These are phyloP conservation scores for Tetraodon nigroviridis DNA, from an alignment of 2,113 vertebrate genomes.

Conservation along the genomic window DNA sequence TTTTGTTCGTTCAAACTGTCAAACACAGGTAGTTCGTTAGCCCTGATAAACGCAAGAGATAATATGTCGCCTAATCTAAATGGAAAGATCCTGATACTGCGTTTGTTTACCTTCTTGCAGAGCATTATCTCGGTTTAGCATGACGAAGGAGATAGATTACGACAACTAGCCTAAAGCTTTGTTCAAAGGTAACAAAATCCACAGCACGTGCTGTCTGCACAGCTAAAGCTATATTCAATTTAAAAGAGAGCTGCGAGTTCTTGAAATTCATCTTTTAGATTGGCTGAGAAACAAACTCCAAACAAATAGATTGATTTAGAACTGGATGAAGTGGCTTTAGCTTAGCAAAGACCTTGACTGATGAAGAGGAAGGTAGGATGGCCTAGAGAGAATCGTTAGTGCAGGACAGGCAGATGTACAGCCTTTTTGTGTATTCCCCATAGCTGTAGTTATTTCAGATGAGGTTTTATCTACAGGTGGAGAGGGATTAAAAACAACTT, in stretches of 20 bases:
- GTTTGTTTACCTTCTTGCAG: background rate
- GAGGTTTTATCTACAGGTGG: conserved; percentile 23
- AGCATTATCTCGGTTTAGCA: background rate
- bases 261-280: background rate
- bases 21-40: conserved; percentile 14
- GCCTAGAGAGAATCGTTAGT: too few relatives aligned
- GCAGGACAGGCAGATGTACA: conserved; percentile 8
- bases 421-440: background rate
- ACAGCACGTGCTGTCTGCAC: background rate
- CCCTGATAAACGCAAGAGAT: conserved; percentile 1
- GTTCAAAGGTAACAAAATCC: background rate
- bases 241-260: background rate
- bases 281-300: background rate
- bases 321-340: too few relatives aligned
- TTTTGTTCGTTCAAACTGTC: conserved; percentile 31
- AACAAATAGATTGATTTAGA: background rate
- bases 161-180: background rate
- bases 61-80: background rate
- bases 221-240: background rate
- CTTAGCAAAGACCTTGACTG: too few relatives aligned
- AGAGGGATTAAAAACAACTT: conserved; percentile 37
- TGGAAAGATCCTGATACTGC: background rate
- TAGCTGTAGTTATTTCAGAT: too few relatives aligned
- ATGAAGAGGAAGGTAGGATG: too few relatives aligned
- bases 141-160: background rate